A percentile compares a stretch with the other conserved stretches of the same genome.
phyloP scores from a whole-genome alignment of 2,888 invertebrate species.

The Achlya flavicornis region DNA sequence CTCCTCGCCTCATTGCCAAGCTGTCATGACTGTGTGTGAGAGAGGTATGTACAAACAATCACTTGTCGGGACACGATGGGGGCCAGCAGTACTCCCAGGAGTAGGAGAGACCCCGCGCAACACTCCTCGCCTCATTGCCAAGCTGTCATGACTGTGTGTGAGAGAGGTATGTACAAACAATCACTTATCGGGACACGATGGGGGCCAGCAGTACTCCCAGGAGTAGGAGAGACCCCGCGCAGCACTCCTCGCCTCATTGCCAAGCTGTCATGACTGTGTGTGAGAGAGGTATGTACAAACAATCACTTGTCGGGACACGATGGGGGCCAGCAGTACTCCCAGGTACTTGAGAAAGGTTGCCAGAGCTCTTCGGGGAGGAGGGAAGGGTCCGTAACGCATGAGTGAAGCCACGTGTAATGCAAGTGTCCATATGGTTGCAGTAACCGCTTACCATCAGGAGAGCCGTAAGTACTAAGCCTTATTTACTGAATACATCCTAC shows the following conservation, averaged over 20 bases:
- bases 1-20: conserved; percentile 45
- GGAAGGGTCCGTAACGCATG: too few species aligned
- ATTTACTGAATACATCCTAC: too few species aligned
- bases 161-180: conserved; percentile 45
- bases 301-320: conserved; percentile 35
- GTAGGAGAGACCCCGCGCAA: conserved; percentile 27
- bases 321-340: conserved; percentile 63
- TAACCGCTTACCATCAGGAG: too few species aligned
- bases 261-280: conserved; percentile 52
- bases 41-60: conserved; percentile 41
- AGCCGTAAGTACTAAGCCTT: too few species aligned
- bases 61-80: conserved; percentile 41
- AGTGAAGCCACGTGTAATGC: too few species aligned
- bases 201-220: conserved; percentile 65
- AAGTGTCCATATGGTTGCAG: too few species aligned
- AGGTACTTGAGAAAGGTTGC: background rate
- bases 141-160: conserved; percentile 50
- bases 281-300: conserved; percentile 47
- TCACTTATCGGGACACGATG: conserved; percentile 38
- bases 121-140: conserved; percentile 43
- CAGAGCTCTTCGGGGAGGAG: too few species aligned
- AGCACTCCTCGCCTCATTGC: conserved; percentile 38
- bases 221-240: conserved; percentile 27
- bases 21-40: conserved; percentile 51
- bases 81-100: conserved; percentile 64